Base-by-base conservation (phyloP, 2,888 invertebrate genomes). In the Drosophila histrio region DNA sequence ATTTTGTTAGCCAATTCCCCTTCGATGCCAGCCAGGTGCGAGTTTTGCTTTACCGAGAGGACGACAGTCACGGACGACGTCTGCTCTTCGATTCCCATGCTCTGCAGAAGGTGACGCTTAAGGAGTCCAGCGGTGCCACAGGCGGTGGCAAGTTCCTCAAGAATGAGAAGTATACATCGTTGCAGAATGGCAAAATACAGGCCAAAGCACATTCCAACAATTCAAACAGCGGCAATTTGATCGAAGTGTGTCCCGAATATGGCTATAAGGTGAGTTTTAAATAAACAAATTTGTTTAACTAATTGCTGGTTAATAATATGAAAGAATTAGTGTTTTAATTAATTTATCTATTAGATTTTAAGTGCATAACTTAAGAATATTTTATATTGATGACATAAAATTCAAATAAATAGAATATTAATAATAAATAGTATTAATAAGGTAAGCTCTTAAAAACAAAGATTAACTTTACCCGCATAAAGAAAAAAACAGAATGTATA, bases 11-110 rank as follows among this genome's bases (percentile, higher is more conserved):
- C 75, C 91, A 91, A 78, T 93, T 94, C 91, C 93, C 94, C 82
- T 95, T 95, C 92, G 94, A 93, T 87, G 93, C 93, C 76, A 93
- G 94, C 79, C 95, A 96, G 93, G 95, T 97, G 66, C 94, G 97
- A 79, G 93, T 97, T 85, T 93, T 97, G 88, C 93, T 97, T 74
- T 97, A 96, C 92, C 94, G 95, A 89, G 97, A 97, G 93, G 96
- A 96, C 91, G 97, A 97, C 90, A 94, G 95, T 92, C 93, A 95
- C 67, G 97, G 96, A 22, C 93, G 96, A 66, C 95, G 95, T 82
- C 92, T 97, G 32, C 93, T 97, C 54, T 97, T 97, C 90, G 97
- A 97, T 91, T 97, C 97, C 0, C 93, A 94, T 73, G 93, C 95
- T 13, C 92, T 94, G 83, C 93, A 94, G 89, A 94, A 94, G 92